These are phyloP conservation scores for Penaeus chinensis DNA, from an alignment of 1,140 invertebrate genomes.

Conservation along the genomic window DNA sequence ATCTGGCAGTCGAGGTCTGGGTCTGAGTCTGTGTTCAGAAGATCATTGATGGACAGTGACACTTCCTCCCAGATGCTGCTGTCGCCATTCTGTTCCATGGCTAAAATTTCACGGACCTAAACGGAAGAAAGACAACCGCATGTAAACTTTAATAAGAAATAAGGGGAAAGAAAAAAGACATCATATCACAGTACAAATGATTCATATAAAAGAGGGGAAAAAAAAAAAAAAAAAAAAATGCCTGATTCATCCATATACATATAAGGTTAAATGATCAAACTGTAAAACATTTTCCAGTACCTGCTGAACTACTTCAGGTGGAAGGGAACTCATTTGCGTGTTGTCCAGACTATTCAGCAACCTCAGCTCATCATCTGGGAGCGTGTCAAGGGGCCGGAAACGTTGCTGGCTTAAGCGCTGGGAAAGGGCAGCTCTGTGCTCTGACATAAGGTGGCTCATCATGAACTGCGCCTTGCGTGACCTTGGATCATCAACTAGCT, in stretches of 20 bases:
- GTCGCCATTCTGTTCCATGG: conserved; percentile 44
- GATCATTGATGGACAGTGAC: conserved; percentile 48
- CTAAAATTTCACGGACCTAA: conserved; percentile 54
- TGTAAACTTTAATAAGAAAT: neutral
- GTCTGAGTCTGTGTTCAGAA: conserved; percentile 38
- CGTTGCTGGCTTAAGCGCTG: conserved; percentile 56
- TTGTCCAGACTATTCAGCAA: conserved; percentile 35
- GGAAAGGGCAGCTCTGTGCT: conserved; percentile 56
- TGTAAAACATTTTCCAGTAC: neutral
- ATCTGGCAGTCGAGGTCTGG: conserved; percentile 62
- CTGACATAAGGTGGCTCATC: conserved; percentile 63
- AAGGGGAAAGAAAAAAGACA: no score
- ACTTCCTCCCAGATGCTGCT: conserved; percentile 49
- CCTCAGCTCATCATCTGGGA: conserved; percentile 43
- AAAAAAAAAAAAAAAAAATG: neutral
- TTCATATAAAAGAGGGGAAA: neutral
- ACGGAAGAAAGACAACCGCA: neutral
- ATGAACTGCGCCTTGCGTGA: conserved; percentile 63
- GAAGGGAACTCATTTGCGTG: conserved; percentile 47
- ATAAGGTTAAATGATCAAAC: no score
- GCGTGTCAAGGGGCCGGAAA: conserved; percentile 26
- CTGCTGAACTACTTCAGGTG: conserved; percentile 56
- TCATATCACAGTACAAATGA: no score
- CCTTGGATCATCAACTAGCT: conserved; percentile 61
- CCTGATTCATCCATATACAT: neutral